phyloP scores from a whole-genome alignment of 1,140 invertebrate species.

The Pachyrhynchus sulphureomaculatus region DNA sequence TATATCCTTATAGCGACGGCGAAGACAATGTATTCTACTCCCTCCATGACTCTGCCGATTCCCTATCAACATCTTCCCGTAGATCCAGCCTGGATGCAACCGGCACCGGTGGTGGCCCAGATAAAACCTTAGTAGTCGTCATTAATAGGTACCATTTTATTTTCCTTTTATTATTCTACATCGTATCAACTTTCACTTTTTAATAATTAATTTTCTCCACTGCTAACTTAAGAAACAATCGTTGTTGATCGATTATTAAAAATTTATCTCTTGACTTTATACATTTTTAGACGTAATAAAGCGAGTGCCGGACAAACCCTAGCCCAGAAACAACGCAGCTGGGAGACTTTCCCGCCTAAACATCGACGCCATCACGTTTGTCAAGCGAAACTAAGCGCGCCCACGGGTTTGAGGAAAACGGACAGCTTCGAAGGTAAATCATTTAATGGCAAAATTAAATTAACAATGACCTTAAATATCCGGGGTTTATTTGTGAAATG shows the following conservation, averaged over 20 bases:
- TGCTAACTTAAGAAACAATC: too few species aligned
- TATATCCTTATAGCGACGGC: conserved; percentile 63
- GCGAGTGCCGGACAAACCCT: conserved; percentile 45
- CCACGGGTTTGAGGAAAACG: conserved; percentile 34
- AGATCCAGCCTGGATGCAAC: conserved; percentile 54
- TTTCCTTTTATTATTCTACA: not conserved
- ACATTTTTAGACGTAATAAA: conserved; percentile 24
- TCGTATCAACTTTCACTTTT: too few species aligned
- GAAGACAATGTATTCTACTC: conserved; percentile 62
- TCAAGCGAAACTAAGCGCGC: conserved; percentile 43
- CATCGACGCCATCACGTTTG: conserved; percentile 45
- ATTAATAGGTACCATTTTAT: conserved; percentile 43
- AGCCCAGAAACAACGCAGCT: conserved; percentile 64
- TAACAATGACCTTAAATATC: too few species aligned
- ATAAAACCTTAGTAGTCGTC: conserved; percentile 50
- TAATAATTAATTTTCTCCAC: too few species aligned
- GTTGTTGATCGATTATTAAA: too few species aligned
- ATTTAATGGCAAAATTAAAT: not conserved
- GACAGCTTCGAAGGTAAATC: conserved; percentile 42
- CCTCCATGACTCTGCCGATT: conserved; percentile 48
- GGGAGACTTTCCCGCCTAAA: conserved; percentile 67
- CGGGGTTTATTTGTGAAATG: too few species aligned
- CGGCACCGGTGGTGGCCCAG: conserved; percentile 32
- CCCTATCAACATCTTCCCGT: conserved; percentile 46
- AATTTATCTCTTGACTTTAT: not conserved